Percentiles rank a stretch among this genome's conserved stretches.
phyloP scores from a whole-genome alignment of 2,797 vertebrate genomes.

The Syngnathus rostellatus region DNA sequence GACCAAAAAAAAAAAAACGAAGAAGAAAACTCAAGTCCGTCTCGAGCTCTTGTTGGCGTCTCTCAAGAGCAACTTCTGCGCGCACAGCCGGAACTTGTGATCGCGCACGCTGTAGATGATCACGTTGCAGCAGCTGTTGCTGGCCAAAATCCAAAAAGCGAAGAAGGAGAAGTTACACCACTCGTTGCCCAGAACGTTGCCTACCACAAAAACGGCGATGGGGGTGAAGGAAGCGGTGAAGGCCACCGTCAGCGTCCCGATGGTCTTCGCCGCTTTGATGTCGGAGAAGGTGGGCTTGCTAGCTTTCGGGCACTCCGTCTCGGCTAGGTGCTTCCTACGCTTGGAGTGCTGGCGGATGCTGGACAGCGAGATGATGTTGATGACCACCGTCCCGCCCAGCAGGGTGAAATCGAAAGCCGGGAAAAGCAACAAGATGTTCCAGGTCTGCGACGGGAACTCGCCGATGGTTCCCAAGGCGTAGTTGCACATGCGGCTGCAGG shows the following conservation, averaged over 20 bases:
- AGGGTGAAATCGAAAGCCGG: constrained; percentile 70
- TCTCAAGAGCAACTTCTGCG: constrained; percentile 60
- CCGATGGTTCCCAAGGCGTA: constrained; percentile 55
- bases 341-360: constrained; percentile 69
- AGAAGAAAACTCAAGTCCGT: neutral
- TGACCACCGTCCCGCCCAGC: constrained; percentile 60
- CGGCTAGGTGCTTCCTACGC: constrained; percentile 63
- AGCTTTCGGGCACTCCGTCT: constrained; percentile 46
- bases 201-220: constrained; percentile 74
- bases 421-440: constrained; percentile 70
- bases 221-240: constrained; percentile 74
- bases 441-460: constrained; percentile 54
- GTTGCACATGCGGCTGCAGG: constrained; percentile 76
- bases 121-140: constrained; percentile 76
- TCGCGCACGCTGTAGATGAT: constrained; percentile 74
- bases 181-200: constrained; percentile 69
- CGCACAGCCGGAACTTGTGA: constrained; percentile 69
- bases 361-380: constrained; percentile 68
- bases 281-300: constrained; percentile 70
- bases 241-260: constrained; percentile 68
- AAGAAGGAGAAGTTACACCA: constrained; percentile 78
- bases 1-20: neutral
- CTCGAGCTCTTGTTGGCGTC: constrained; percentile 22
- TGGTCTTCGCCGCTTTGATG: constrained; percentile 75
- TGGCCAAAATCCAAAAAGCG: constrained; percentile 75